Evolutionary conservation across 2,113 vertebrate species (phyloP).

Genomic region (Pteronura brasiliensis): DNA sequence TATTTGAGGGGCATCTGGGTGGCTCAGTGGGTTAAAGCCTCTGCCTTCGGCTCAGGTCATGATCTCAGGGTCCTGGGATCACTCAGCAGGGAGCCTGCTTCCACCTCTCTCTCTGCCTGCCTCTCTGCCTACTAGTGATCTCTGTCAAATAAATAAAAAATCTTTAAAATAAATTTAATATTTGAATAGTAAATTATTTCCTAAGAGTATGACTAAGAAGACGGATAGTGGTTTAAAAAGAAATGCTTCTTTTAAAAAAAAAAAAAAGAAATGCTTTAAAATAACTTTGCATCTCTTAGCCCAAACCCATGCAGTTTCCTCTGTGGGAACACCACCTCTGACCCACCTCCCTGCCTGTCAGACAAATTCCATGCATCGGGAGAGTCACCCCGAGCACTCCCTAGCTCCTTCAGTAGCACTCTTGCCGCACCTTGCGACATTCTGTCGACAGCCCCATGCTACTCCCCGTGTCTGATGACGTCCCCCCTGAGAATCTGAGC

Average conservation of each 20-base stretch:
- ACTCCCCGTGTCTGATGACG: not conserved
- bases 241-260: not conserved
- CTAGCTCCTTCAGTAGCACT: not conserved
- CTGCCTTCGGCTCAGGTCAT: too few relatives aligned
- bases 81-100: too few relatives aligned
- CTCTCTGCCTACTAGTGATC: too few relatives aligned
- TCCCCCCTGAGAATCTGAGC: not conserved
- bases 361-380: not conserved
- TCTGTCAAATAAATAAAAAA: too few relatives aligned
- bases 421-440: rapidly evolving
- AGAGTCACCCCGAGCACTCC: not conserved
- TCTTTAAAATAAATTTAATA: too few relatives aligned
- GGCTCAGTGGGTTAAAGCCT: too few relatives aligned
- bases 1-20: too few relatives aligned
- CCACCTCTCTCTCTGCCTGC: too few relatives aligned
- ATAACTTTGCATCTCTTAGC: not conserved
- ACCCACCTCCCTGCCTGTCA: not conserved
- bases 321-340: not conserved
- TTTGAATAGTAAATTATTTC: not conserved
- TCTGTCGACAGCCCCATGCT: not conserved
- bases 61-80: too few relatives aligned
- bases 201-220: not conserved
- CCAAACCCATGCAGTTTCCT: not conserved
- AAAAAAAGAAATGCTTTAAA: not conserved
- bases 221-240: not conserved